Percentiles rank a stretch among this genome's conserved stretches.
phyloP scores from a whole-genome alignment of 2,888 invertebrate species.

The Mesorhabditis sp. region DNA sequence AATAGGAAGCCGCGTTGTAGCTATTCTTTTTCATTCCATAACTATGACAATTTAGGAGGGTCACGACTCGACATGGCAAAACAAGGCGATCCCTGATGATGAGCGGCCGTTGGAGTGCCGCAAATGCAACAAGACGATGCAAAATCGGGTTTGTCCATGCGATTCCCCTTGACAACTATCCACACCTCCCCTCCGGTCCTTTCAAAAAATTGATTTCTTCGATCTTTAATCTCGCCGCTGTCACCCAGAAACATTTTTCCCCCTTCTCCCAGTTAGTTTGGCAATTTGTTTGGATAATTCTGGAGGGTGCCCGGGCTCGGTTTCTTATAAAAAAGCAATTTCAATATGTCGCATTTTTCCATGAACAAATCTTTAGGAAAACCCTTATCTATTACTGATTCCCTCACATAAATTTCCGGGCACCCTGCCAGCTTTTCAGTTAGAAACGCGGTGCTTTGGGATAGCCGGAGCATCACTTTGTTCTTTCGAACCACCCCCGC shows the following conservation, averaged over 20 bases:
- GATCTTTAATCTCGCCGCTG: background rate
- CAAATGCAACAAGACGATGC: slow-evolving; percentile 54
- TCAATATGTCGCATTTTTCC: background rate
- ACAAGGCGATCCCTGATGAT: slow-evolving; percentile 24
- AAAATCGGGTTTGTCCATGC: slow-evolving; percentile 35
- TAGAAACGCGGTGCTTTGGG: too few relatives aligned
- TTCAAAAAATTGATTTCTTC: background rate
- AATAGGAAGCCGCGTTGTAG: too few relatives aligned
- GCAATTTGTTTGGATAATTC: background rate
- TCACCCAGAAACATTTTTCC: background rate
- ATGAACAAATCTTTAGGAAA: too few relatives aligned
- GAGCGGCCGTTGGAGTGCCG: slow-evolving; percentile 53
- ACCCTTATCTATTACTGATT: too few relatives aligned
- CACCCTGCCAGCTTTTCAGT: too few relatives aligned
- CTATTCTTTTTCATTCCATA: background rate
- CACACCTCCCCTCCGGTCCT: background rate
- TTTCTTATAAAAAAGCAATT: background rate
- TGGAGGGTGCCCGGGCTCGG: background rate
- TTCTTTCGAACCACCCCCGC: too few relatives aligned
- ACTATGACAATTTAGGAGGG: background rate
- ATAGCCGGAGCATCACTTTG: too few relatives aligned
- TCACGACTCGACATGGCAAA: background rate
- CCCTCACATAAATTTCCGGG: too few relatives aligned
- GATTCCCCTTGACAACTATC: slow-evolving; percentile 2
- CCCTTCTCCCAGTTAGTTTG: background rate